Conservation (phyloP, 2,797 vertebrate species). For the Sebastiscus albofasciatus region DNA sequence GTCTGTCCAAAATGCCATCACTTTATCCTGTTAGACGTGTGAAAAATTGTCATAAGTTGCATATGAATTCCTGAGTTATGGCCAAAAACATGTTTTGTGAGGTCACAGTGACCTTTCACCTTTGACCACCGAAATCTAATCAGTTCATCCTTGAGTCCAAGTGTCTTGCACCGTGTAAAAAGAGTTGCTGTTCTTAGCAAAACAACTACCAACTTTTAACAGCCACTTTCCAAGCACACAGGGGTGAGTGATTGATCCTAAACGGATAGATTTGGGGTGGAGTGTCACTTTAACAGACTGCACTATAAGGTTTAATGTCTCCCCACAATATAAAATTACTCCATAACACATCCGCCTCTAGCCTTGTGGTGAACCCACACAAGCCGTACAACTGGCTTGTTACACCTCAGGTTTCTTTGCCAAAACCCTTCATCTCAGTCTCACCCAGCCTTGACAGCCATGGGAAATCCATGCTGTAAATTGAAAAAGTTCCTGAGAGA, state of each 20-base stretch:
- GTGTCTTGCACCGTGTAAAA: neutral
- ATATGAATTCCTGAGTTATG: no score
- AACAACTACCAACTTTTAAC: neutral
- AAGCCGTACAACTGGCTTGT: slow-evolving; percentile 15
- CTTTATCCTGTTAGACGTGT: no score
- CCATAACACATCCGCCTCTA: neutral
- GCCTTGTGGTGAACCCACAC: slow-evolving; percentile 28
- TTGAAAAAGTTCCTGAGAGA: slow-evolving; percentile 59
- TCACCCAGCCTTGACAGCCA: slow-evolving; percentile 44
- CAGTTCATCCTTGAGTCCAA: no score
- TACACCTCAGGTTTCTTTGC: slow-evolving; percentile 23
- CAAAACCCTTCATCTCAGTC: slow-evolving; percentile 37
- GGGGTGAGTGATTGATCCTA: neutral
- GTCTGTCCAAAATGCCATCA: no score
- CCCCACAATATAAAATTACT: slow-evolving; percentile 16
- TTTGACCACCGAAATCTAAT: no score
- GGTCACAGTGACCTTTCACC: no score
- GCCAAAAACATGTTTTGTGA: no score
- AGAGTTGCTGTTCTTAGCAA: neutral
- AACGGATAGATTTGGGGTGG: neutral
- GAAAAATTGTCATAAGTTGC: no score
- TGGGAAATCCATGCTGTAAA: slow-evolving; percentile 66
- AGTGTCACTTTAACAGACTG: neutral
- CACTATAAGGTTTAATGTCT: neutral
- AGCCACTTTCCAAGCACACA: neutral